A percentile compares a stretch with the other conserved stretches of the same genome.
phyloP scores from a whole-genome alignment of 2,888 invertebrate species.

The Argyresthia albistria region DNA sequence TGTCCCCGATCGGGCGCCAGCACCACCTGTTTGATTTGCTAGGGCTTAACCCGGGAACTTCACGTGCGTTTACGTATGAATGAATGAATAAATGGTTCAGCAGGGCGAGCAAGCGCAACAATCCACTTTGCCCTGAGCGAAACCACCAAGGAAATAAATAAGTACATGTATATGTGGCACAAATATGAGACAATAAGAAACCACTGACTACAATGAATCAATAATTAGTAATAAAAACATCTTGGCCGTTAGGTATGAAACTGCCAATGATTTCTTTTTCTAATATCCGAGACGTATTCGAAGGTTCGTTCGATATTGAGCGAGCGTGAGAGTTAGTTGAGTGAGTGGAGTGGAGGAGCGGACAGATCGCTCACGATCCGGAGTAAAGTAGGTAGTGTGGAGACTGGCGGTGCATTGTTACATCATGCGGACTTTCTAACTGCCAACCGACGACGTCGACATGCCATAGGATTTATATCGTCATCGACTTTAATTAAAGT shows the following conservation, averaged over 20 bases:
- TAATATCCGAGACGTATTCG: neutral
- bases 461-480: conserved; percentile 49
- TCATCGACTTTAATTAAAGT: conserved; percentile 50
- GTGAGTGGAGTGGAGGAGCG: neutral
- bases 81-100: conserved; percentile 13
- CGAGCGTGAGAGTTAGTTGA: no score
- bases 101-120: conserved; percentile 19
- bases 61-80: conserved; percentile 14
- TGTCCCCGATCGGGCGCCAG: neutral
- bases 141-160: neutral
- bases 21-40: conserved; percentile 13
- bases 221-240: neutral
- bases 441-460: conserved; percentile 21
- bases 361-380: conserved; percentile 40
- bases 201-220: neutral
- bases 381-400: conserved; percentile 12
- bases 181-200: neutral
- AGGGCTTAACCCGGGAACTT: conserved; percentile 31
- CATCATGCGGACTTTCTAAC: conserved; percentile 57
- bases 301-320: neutral
- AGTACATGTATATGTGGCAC: neutral
- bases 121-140: neutral
- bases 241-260: neutral
- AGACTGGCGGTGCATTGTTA: conserved; percentile 39
- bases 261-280: neutral